phyloP scores from a whole-genome alignment of 2,888 invertebrate species.

The Tillus elongatus region DNA sequence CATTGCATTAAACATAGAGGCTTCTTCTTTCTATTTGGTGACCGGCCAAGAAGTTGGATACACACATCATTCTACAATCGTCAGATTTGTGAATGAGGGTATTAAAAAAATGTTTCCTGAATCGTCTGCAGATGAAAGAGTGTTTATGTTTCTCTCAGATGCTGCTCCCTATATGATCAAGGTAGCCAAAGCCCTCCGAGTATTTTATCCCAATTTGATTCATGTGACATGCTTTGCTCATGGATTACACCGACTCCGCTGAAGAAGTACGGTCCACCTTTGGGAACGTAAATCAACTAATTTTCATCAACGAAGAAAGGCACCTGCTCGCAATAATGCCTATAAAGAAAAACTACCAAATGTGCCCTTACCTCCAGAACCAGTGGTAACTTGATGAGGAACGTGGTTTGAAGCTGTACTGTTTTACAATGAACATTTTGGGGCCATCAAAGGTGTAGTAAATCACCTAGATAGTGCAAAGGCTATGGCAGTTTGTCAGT shows the following conservation, averaged over 20 bases:
- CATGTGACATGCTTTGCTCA: slow-evolving; percentile 9
- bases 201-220: neutral
- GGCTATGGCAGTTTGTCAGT: slow-evolving; percentile 11
- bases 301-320: slow-evolving; percentile 9
- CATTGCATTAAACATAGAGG: slow-evolving; percentile 6
- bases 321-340: slow-evolving; percentile 8
- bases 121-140: slow-evolving; percentile 1
- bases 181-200: too few species aligned
- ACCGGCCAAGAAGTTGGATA: slow-evolving; percentile 6
- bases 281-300: too few species aligned
- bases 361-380: slow-evolving; percentile 15
- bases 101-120: slow-evolving; percentile 6
- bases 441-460: slow-evolving; percentile 11
- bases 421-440: slow-evolving; percentile 15
- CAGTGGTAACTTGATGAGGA: slow-evolving; percentile 17
- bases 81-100: slow-evolving; percentile 7
- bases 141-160: slow-evolving; percentile 4
- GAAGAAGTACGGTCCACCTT: slow-evolving; percentile 6
- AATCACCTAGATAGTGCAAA: slow-evolving; percentile 14
- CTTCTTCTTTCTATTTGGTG: slow-evolving; percentile 6
- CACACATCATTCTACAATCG: slow-evolving; percentile 7
- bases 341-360: slow-evolving; percentile 16
- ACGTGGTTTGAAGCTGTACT: slow-evolving; percentile 15
- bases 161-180: slow-evolving; percentile 8
- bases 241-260: slow-evolving; percentile 6